These are phyloP conservation scores for Motacilla alba DNA, from an alignment of 2,113 vertebrate genomes.

Conservation along the genomic window DNA sequence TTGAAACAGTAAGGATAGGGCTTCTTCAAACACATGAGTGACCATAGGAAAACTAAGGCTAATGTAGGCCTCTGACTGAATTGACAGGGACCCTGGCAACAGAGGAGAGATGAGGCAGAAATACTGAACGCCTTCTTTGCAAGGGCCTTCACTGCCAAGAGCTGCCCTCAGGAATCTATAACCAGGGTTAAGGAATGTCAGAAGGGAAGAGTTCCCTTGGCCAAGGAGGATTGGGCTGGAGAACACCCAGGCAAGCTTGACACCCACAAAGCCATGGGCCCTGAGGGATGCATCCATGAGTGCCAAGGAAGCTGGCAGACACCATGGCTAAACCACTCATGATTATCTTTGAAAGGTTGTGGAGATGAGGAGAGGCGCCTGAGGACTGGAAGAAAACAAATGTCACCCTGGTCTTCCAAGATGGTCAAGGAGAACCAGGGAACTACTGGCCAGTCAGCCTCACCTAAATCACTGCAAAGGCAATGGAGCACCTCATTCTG, in stretches of 20 bases:
- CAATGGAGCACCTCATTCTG: background rate
- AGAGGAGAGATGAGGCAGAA: background rate
- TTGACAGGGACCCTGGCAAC: background rate
- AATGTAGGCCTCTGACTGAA: background rate
- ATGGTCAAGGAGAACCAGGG: background rate
- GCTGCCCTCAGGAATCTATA: background rate
- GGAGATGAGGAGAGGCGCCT: background rate
- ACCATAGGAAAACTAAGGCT: background rate
- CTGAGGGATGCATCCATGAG: background rate
- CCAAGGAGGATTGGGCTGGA: background rate
- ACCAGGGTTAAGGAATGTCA: background rate
- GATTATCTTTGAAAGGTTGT: fast-evolving
- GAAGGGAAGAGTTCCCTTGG: background rate
- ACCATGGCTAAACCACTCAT: background rate
- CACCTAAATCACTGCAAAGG: background rate
- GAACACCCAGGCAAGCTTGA: background rate
- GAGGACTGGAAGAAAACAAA: background rate
- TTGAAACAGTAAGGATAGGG: background rate
- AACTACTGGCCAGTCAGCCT: background rate
- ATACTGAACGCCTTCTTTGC: fast-evolving
- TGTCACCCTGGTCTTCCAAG: background rate
- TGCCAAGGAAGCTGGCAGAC: background rate
- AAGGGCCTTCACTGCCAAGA: background rate
- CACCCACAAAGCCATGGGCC: background rate
- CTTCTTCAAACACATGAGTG: background rate